Evolutionary conservation across 1,140 invertebrate species (phyloP), one percentile per base, ranked within the genome.

Genomic region (Diplogasteroides magnus): DNA sequence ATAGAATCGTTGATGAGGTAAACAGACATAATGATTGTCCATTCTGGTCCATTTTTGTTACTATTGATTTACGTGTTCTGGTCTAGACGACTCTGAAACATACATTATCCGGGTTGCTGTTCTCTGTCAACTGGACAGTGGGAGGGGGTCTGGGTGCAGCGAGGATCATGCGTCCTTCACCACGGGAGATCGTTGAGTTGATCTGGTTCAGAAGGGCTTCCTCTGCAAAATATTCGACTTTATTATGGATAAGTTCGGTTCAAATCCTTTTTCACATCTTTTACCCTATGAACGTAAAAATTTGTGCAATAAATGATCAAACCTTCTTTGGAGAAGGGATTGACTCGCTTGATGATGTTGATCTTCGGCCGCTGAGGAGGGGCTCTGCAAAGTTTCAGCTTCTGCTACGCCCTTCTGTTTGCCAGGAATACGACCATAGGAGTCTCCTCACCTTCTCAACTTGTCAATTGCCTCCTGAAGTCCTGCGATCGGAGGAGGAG

Each of bases 141-240:
- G 37, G 37, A 48, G 6, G 6, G 37, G 37, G 6, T 48, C 37
- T 6, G 6, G 6, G 6, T 6, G 37, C 6, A 48, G 19, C 19
- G 19, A 48, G 37, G 19, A 48, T 48, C 37, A 11, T 48, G 6
- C 37, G 6, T 48, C 37, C 37, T 19, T 48, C 37, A 11, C 37
- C 37, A 11, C 37, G 6, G 37, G 37, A 11, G 6, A 48, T 2
- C 19, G 32, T 58, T 48, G 64, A 19, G 57, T 57, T n/a, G 57
- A 25, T 66, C 57, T 57, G 14, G 26, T 48, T 23, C 32, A 58
- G 11, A 57, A 66, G 29, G 28, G 32, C 37, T 61, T n/a, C n/a
- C 32, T 66, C 19, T 56, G 23, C 13, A 56, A 23, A 14, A 66
- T 66, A 19, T 66, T 66, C 2, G 37, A n/a, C n/a, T n/a, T 48